phyloP scores from a whole-genome alignment of 2,113 vertebrate genomes.

The Falcunculus frontatus region DNA sequence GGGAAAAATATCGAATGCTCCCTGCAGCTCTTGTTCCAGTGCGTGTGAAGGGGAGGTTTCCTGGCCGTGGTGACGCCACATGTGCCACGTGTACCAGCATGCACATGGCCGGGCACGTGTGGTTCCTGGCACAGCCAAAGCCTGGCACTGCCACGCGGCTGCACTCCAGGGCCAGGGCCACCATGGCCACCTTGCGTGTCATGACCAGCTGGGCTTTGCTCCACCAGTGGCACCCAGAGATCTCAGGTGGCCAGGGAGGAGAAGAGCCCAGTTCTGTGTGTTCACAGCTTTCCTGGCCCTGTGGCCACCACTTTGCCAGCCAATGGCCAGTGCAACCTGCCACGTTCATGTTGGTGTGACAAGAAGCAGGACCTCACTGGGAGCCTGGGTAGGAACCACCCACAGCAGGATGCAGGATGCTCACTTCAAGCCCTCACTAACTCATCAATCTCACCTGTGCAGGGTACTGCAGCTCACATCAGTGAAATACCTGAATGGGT shows the following conservation, averaged over 20 bases:
- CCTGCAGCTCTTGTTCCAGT: not conserved
- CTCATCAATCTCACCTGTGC: not conserved
- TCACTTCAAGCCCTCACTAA: accelerated
- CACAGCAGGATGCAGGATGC: not conserved
- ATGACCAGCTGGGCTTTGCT: accelerated
- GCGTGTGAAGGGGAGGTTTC: accelerated
- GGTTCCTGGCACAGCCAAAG: not conserved
- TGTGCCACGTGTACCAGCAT: accelerated
- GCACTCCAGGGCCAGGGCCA: accelerated
- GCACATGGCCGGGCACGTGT: accelerated
- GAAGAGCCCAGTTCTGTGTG: accelerated
- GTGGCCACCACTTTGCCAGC: not conserved
- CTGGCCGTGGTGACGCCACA: accelerated
- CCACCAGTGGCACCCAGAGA: accelerated
- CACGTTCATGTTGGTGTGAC: accelerated
- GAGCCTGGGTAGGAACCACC: not conserved
- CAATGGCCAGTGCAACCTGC: not conserved
- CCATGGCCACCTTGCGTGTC: accelerated
- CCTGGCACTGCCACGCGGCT: accelerated
- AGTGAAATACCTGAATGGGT: not conserved
- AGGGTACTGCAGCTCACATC: not conserved
- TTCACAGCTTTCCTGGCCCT: not conserved
- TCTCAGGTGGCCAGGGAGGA: not conserved
- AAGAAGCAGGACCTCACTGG: not conserved
- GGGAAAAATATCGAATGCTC: not conserved